Evolutionary conservation across 2,888 invertebrate species (phyloP).

Genomic region (Heliconius cydno): DNA sequence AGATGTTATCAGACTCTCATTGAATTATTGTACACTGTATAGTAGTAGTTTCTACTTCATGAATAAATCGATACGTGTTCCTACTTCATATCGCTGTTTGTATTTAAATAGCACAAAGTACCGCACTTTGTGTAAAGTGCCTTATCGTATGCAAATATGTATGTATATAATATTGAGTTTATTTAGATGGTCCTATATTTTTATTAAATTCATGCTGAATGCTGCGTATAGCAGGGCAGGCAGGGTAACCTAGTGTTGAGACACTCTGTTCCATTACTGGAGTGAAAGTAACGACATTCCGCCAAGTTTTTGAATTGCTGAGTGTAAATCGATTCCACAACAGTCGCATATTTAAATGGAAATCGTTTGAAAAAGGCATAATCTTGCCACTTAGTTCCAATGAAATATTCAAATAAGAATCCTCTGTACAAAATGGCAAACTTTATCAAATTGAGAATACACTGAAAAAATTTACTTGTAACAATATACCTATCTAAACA

Average conservation of each 20-base stretch:
- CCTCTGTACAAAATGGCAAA: conserved; percentile 19
- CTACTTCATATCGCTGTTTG: conserved; percentile 12
- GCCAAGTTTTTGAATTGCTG: background rate
- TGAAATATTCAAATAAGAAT: conserved; percentile 27
- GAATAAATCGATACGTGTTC: conserved; percentile 22
- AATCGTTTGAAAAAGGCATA: background rate
- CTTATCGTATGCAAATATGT: background rate
- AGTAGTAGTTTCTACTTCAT: conserved; percentile 30
- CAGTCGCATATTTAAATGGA: background rate
- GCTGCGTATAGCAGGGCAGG: no score
- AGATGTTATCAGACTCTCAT: conserved; percentile 38
- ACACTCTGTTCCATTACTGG: background rate
- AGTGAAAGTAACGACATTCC: no score
- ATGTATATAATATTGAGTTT: background rate
- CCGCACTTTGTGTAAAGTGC: conserved; percentile 8
- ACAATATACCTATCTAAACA: no score
- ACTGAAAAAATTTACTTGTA: background rate
- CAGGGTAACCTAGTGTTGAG: background rate
- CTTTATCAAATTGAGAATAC: background rate
- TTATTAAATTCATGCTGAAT: no score
- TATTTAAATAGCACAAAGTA: background rate
- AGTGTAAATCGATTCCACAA: background rate
- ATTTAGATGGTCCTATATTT: background rate
- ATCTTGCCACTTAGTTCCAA: conserved; percentile 13
- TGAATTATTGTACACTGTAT: conserved; percentile 37